Conservation (phyloP, 2,113 vertebrate genomes). For the Cheilinus undulatus region DNA sequence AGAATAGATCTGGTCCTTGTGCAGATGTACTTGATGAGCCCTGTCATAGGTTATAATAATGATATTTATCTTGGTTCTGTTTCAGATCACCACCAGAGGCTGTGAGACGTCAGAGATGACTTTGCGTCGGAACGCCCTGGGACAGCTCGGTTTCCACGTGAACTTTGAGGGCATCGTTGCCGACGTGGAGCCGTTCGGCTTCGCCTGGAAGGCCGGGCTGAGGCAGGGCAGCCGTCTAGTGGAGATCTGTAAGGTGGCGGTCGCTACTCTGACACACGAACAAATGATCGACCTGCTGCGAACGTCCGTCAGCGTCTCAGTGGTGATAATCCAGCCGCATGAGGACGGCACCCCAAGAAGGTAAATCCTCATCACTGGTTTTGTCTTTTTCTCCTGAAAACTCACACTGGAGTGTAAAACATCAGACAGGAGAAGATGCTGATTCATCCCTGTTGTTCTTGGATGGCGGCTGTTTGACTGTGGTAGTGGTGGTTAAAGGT, state of each 20-base stretch:
- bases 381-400: neutral
- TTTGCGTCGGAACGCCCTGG: conserved; percentile 91
- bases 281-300: conserved; percentile 98
- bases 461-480: too few species aligned
- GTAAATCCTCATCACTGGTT: conserved; percentile 72
- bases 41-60: too few species aligned
- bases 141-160: conserved; percentile 97
- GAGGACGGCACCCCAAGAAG: conserved; percentile 94
- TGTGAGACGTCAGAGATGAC: conserved; percentile 96
- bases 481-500: too few species aligned
- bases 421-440: too few species aligned
- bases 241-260: conserved; percentile 97
- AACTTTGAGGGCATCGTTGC: conserved; percentile 98
- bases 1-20: too few species aligned
- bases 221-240: conserved; percentile 96
- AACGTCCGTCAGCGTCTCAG: conserved; percentile 93
- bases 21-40: too few species aligned
- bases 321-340: conserved; percentile 95
- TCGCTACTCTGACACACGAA: conserved; percentile 95
- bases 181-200: conserved; percentile 96
- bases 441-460: too few species aligned
- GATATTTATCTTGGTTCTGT: neutral
- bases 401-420: neutral
- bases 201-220: conserved; percentile 96
- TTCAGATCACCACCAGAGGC: conserved; percentile 92